A percentile compares a stretch with the other conserved stretches of the same genome.
These are phyloP conservation scores for Pararge aegeria DNA, from an alignment of 1,140 invertebrate species.

Conservation along the genomic window DNA sequence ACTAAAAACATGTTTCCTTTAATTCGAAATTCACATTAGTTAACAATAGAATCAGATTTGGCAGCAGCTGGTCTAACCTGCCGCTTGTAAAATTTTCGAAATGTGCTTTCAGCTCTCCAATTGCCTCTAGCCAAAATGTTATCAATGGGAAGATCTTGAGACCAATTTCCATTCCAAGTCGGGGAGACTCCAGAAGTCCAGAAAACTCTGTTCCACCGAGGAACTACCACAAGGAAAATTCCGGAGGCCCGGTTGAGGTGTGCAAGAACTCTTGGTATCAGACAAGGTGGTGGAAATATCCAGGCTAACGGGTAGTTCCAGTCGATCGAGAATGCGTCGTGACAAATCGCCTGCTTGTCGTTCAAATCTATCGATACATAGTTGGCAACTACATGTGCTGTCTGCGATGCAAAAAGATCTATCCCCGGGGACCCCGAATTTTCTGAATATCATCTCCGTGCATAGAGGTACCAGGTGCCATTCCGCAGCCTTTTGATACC, in stretches of 20 bases:
- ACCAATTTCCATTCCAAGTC: not conserved
- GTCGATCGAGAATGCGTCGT: not conserved
- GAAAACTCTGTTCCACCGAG: not conserved
- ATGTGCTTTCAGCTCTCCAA: not conserved
- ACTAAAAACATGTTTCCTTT: too few species aligned
- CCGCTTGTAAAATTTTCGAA: not conserved
- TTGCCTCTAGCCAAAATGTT: not conserved
- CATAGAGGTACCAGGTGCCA: not conserved
- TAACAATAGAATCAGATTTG: too few species aligned
- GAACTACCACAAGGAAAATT: not conserved
- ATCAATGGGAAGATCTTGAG: not conserved
- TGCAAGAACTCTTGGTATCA: not conserved
- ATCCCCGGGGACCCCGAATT: not conserved
- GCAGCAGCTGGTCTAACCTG: too few species aligned
- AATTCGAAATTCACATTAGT: too few species aligned
- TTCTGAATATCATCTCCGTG: not conserved
- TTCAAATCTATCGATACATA: not conserved
- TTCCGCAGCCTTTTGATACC: not conserved
- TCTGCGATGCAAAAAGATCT: not conserved
- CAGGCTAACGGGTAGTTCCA: not conserved
- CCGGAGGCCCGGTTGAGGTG: not conserved
- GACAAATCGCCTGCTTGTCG: not conserved
- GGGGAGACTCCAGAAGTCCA: not conserved
- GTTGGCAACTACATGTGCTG: not conserved
- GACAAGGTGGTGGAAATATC: not conserved